Evolutionary conservation across 2,113 vertebrate species (phyloP), one percentile per base, ranked within the genome.

Genomic region (Osmerus eperlanus): DNA sequence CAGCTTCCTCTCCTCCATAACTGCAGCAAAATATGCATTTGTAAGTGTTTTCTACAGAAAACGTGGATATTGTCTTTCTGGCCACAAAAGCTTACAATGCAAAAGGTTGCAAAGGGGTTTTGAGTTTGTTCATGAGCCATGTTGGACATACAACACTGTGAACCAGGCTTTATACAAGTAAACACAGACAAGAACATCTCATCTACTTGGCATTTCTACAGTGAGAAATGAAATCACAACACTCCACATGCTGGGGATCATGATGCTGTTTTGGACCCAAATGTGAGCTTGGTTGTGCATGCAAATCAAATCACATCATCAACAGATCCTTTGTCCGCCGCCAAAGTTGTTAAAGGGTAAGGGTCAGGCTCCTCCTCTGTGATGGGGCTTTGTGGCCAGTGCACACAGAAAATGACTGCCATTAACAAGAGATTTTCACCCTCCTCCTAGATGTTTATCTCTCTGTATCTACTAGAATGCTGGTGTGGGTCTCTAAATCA

Each of bases 271-370:
- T 74, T 72, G 72, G 74, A 78, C 36, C 19, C 65, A 70, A 81
- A 65, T 65, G 67, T 61, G 25, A 76, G 76, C 77, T 62, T 62
- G 52, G 81, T 80, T 82, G 74, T 78, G 85, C 77, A 91, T 91
- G 83, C 88, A 86, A 91, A 92, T 91, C 72, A 81, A 87, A 84
- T 79, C 72, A 84, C 82, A 73, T 87, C 73, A 86, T 87, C 73
- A 86, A 91, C 81, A 81, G 85, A 60, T 71, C 66, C 89, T 92
- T 92, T 92, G 91, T 92, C 76, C 21, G 73, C 70, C 3, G 19
- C 18, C 29, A 68, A 73, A 81, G 75, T 76, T 86, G 80, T 81
- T 81, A 80, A 78, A 83, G 85, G 75, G 73, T 81, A 88, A 70
- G 71, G 80, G 77, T 77, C 81, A 75, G 85, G 73, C 74, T 76